Evolutionary conservation across 1,140 invertebrate species (phyloP).

Genomic region (Batillaria attramentaria): DNA sequence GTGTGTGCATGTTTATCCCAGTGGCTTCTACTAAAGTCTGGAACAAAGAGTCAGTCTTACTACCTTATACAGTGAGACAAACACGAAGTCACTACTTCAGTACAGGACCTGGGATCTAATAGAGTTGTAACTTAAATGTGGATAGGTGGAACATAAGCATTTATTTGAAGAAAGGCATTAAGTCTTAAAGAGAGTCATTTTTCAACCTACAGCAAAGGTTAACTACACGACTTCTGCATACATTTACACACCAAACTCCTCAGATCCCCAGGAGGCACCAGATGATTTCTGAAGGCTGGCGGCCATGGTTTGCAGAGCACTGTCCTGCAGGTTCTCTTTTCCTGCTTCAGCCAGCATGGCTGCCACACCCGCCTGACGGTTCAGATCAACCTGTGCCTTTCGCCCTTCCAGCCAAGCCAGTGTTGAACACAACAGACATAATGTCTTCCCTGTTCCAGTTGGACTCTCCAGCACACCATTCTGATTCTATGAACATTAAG

Average conservation of each 20-base stretch:
- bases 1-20: neutral
- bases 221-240: neutral
- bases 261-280: constrained; percentile 61
- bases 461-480: constrained; percentile 97
- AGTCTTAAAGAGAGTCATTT: neutral
- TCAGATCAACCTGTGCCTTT: constrained; percentile 66
- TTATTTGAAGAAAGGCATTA: neutral
- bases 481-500: too few species aligned
- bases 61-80: neutral
- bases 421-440: constrained; percentile 92
- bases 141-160: neutral
- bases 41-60: neutral
- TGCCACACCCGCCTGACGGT: constrained; percentile 45
- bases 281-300: constrained; percentile 54
- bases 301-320: constrained; percentile 46
- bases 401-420: constrained; percentile 89
- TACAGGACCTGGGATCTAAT: neutral
- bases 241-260: constrained; percentile 58
- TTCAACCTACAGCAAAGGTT: neutral
- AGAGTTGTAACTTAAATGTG: neutral
- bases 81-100: neutral
- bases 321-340: constrained; percentile 26
- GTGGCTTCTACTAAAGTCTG: neutral
- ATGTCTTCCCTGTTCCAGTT: constrained; percentile 97
- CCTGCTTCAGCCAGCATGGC: constrained; percentile 25